Evolutionary conservation across 2,797 vertebrate genomes (phyloP), one percentile per base, ranked within the genome.

Genomic region (Semotilus atromaculatus): DNA sequence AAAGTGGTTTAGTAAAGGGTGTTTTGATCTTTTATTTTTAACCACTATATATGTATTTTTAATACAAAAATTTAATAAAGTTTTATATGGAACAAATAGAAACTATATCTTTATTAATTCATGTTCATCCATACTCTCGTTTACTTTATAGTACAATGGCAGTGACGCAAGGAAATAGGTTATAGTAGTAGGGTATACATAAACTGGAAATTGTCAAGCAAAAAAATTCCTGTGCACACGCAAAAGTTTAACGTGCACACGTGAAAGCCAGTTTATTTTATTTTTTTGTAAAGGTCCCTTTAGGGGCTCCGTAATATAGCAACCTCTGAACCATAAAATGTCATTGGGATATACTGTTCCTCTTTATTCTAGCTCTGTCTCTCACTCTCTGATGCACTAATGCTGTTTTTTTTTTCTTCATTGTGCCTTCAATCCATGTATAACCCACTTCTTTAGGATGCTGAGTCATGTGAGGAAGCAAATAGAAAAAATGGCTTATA

Each of bases 391-490:
- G 31, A 48, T 36, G 26, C 67, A 19, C 66, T 71, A 43, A 74
- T 81, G 64, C 26, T 0, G 21, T 70, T 36, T 62, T 43, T 23
- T 68, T 36, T 29, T 43, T 6, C 40, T 23, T 29, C 38, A n/a
- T 58, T 64, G 23, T 78, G 45, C 53, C 68, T 38, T 84, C 36
- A 19, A 3, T 81, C 70, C 64, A 70, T 85, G 51, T 74, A 21
- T 55, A 36, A 68, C 79, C 45, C 19, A 62, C 23, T 60, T 70
- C 36, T 36, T 72, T 11, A 40, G 38, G 64, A 64, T 68, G 67
- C 72, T 84, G 34, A 71, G 71, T 79, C 72, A 64, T 71, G 79
- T 48, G 62, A 58, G 66, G 53, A 80, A 60, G 79, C 73, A 66
- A 58, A 55, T 26, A 48, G 71, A 75, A 79, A 84, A 60, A 34